A percentile compares a stretch with the other conserved stretches of the same genome.
These are phyloP conservation scores for Morinoia aosen DNA, from an alignment of 2,888 invertebrate species.

Conservation along the genomic window DNA sequence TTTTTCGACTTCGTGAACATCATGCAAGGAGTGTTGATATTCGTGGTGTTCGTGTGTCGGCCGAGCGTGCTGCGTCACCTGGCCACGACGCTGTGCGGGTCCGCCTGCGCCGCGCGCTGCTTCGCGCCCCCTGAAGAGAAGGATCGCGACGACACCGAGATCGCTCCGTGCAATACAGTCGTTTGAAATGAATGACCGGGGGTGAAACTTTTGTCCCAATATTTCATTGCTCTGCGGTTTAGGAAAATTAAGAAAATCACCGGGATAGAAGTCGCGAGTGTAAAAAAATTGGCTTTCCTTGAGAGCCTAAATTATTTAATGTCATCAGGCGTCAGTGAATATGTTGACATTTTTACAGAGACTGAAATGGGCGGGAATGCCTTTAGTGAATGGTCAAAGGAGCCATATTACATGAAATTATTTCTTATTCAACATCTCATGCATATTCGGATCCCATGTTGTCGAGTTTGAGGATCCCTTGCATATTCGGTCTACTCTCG, in stretches of 20 bases:
- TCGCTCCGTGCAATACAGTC: slow-evolving; percentile 45
- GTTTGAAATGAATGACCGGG: not conserved
- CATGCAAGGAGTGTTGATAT: slow-evolving; percentile 66
- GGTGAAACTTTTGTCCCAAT: not conserved
- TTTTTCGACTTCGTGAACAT: slow-evolving; percentile 66
- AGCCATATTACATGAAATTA: too few relatives aligned
- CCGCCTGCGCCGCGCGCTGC: not conserved
- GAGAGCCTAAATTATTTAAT: not conserved
- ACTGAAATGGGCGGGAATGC: too few relatives aligned
- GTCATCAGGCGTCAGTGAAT: not conserved
- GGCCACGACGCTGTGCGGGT: slow-evolving; percentile 58
- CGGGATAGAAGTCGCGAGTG: too few relatives aligned
- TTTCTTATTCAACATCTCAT: not conserved
- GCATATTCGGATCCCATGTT: not conserved
- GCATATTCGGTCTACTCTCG: not conserved
- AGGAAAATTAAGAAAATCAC: too few relatives aligned
- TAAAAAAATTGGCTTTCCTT: not conserved
- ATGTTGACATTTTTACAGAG: not conserved
- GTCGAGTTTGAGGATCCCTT: not conserved
- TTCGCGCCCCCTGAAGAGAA: not conserved
- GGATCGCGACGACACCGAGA: slow-evolving; percentile 4
- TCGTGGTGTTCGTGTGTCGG: slow-evolving; percentile 65
- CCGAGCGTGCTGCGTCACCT: slow-evolving; percentile 58
- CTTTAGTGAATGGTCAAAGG: too few relatives aligned
- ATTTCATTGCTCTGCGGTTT: not conserved